phyloP scores from a whole-genome alignment of 2,797 vertebrate genomes.

The Astyanax mexicanus region DNA sequence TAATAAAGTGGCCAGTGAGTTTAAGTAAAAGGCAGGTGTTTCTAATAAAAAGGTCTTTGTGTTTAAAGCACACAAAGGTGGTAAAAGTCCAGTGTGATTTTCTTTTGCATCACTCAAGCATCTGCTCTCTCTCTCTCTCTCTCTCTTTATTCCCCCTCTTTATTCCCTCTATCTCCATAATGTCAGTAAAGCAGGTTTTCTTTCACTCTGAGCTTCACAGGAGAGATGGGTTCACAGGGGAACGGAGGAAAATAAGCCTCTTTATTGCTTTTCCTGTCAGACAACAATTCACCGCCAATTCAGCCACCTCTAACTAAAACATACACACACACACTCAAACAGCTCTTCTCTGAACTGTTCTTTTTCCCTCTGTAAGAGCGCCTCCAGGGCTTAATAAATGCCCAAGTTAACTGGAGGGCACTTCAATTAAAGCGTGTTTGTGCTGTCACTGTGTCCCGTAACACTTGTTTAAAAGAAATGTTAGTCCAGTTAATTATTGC shows the following conservation, averaged over 20 bases:
- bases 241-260: background rate
- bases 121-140: background rate
- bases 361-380: conserved; percentile 58
- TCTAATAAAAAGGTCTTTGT: background rate
- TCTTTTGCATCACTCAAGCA: background rate
- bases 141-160: background rate
- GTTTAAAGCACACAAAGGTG: background rate
- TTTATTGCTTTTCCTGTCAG: conserved; percentile 53
- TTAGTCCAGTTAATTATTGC: conserved; percentile 75
- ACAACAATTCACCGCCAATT: conserved; percentile 59
- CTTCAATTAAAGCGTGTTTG: conserved; percentile 75
- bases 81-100: background rate
- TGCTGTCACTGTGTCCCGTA: conserved; percentile 67
- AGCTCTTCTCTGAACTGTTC: conserved; percentile 63
- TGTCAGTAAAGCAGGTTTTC: background rate
- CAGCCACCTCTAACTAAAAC: conserved; percentile 35
- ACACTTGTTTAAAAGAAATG: conserved; percentile 70
- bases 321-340: conserved; percentile 32
- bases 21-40: background rate
- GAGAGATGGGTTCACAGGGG: conserved; percentile 4
- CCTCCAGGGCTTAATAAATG: conserved; percentile 67
- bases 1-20: background rate
- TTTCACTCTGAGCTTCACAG: background rate
- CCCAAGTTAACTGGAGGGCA: conserved; percentile 68
- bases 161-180: background rate